Conservation (phyloP, 2,888 invertebrate species). For the Sisyra nigra region DNA sequence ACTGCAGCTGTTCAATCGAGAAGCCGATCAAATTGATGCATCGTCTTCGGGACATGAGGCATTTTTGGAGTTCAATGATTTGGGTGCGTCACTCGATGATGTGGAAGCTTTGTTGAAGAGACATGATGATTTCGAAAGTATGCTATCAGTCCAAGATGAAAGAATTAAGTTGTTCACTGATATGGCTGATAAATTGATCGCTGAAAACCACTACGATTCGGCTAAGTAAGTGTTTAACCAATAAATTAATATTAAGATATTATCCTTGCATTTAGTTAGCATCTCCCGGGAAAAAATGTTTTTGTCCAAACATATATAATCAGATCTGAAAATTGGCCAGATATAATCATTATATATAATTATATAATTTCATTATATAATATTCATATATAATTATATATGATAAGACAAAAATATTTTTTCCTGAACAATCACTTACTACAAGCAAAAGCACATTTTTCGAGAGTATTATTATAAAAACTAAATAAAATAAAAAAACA, state of each 20-base stretch:
- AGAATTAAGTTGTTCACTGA: conserved; percentile 68
- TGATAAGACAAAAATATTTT: too few relatives aligned
- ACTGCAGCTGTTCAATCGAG: conserved; percentile 82
- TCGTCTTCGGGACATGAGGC: conserved; percentile 88
- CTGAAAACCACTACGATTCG: conserved; percentile 63
- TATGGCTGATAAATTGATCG: conserved; percentile 65
- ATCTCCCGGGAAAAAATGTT: too few relatives aligned
- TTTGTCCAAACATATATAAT: too few relatives aligned
- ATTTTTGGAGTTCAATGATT: conserved; percentile 73
- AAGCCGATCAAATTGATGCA: conserved; percentile 94
- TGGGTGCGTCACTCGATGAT: conserved; percentile 81
- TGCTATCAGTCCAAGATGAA: conserved; percentile 85
- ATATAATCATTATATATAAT: not conserved
- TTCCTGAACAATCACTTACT: too few relatives aligned
- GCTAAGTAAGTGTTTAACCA: conserved; percentile 58
- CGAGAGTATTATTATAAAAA: too few relatives aligned
- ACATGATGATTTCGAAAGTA: conserved; percentile 87
- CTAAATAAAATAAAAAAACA: too few relatives aligned
- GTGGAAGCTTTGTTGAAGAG: conserved; percentile 85
- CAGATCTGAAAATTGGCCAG: too few relatives aligned
- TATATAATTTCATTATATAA: too few relatives aligned
- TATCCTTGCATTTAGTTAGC: conserved; percentile 1
- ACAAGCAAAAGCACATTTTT: too few relatives aligned
- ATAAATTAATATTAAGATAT: conserved; percentile 1
- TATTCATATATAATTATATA: too few relatives aligned